Base-by-base conservation (phyloP, 1,140 invertebrate genomes). In the Hermetia illucens region DNA sequence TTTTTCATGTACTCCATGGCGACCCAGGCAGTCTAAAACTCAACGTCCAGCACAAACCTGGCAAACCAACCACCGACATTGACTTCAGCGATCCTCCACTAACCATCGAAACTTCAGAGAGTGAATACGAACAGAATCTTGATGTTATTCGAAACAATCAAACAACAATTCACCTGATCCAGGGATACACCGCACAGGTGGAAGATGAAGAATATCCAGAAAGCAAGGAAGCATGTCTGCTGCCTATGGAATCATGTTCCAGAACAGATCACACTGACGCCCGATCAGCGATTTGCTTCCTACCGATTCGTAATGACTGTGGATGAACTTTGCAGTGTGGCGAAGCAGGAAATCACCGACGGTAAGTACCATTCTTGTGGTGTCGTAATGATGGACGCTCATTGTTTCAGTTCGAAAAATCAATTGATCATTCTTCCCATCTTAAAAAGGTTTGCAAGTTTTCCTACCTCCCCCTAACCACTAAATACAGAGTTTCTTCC, bases 271-370 rank as follows among this genome's bases (percentile, higher is more conserved):
- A 54, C 64, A 10, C 62, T 70, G 27, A 38, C 42, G 44, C 57
- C 8, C 49, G 62, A 40, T 55, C 61, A 48, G 48, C 48, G 13
- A 48, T 50, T 43, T 44, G 47, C 47, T 49, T 66, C n/a, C 3
- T 61, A 70, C 35, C 67, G 66, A 0, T 63, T 70, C 36, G 48
- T 62, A 0, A 65, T 72, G 54, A 64, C 65, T 1, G 63, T 58
- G 3, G 70, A 71, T 47, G 58, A 58, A 3, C 56, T 65, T n/a
- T 57, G 51, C 25, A 59, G 49, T 22, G 52, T 70, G 0, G 69
- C 69, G 0, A 60, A 56, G 20, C 48, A 61, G 31, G 70, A 72
- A 40, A 57, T 71, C 22, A 40, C 63, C 15, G 61, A 67, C 58
- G 64, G 67, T 69, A 47, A 49, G 50, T 43, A 33, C 34, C 16